These are phyloP conservation scores for Drosophila engyochracea DNA, from an alignment of 2,888 invertebrate species.

Conservation along the genomic window DNA sequence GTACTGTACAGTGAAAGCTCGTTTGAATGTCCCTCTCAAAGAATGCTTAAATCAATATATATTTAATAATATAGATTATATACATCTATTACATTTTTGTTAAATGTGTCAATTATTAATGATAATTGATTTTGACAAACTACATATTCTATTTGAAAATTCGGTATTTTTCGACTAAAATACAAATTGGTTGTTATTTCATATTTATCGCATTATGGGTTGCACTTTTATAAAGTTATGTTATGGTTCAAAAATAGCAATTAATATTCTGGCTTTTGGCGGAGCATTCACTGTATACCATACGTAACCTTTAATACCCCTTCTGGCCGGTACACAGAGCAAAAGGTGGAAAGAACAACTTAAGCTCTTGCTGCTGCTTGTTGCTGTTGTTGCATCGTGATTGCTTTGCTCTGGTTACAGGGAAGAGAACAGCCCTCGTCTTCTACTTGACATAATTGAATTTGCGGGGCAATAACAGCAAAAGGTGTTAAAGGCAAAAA, in stretches of 20 bases:
- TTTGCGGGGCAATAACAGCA: slow-evolving; percentile 39
- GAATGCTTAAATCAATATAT: neutral
- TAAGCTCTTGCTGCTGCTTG: slow-evolving; percentile 58
- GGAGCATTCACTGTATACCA: slow-evolving; percentile 2
- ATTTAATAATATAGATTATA: neutral
- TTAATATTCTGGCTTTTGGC: neutral
- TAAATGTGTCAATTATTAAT: neutral
- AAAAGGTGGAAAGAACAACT: slow-evolving; percentile 46
- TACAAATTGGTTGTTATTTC: neutral
- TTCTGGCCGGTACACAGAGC: neutral
- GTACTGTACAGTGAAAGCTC: neutral
- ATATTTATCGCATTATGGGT: neutral
- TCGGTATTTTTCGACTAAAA: neutral
- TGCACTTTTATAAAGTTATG: too few relatives aligned
- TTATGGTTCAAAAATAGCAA: neutral
- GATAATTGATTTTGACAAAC: neutral
- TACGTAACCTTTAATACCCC: slow-evolving; percentile 39
- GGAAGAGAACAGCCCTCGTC: neutral
- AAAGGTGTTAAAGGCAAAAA: slow-evolving; percentile 9
- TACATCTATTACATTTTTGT: neutral
- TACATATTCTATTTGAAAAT: too few relatives aligned
- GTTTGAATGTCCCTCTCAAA: neutral
- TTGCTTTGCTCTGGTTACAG: slow-evolving; percentile 38
- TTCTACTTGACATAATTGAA: slow-evolving; percentile 60
- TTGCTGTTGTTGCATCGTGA: slow-evolving; percentile 35